Conservation (phyloP, 53 echinoderm and acorn worm species). For the Actinopyga echinites region DNA sequence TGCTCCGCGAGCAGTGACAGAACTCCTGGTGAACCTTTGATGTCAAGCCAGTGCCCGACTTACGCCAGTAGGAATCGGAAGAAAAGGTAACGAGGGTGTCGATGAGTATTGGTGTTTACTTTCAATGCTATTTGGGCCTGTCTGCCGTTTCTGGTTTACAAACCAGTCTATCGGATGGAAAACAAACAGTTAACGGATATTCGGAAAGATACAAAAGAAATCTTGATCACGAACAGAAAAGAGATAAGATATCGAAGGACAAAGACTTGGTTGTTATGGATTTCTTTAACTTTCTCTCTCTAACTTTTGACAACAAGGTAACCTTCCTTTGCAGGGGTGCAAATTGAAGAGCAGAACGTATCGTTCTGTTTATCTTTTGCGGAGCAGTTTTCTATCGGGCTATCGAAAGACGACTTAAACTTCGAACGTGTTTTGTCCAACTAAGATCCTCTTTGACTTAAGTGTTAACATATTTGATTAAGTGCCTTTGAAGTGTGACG, state of each 20-base stretch:
- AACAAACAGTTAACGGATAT: constrained; percentile 12
- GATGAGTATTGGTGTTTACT: neutral
- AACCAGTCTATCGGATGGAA: neutral
- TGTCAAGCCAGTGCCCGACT: neutral
- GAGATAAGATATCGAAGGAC: neutral
- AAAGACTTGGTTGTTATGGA: neutral
- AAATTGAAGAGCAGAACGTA: neutral
- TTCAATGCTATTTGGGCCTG: neutral
- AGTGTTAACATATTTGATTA: constrained; percentile 16
- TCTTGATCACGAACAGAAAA: neutral
- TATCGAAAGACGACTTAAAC: constrained; percentile 3
- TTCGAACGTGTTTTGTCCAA: neutral
- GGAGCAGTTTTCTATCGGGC: neutral
- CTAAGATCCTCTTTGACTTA: constrained; percentile 18
- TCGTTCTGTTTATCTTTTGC: neutral
- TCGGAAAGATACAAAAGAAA: neutral
- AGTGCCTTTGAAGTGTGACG: neutral
- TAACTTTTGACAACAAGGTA: neutral
- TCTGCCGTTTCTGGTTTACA: neutral
- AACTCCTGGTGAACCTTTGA: neutral
- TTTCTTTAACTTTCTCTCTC: neutral
- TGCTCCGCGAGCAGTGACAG: neutral
- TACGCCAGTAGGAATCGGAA: neutral
- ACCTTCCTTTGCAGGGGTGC: neutral
- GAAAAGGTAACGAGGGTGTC: neutral